Evolutionary conservation across 2,113 vertebrate genomes (phyloP).

Genomic region (Miniopterus natalensis): DNA sequence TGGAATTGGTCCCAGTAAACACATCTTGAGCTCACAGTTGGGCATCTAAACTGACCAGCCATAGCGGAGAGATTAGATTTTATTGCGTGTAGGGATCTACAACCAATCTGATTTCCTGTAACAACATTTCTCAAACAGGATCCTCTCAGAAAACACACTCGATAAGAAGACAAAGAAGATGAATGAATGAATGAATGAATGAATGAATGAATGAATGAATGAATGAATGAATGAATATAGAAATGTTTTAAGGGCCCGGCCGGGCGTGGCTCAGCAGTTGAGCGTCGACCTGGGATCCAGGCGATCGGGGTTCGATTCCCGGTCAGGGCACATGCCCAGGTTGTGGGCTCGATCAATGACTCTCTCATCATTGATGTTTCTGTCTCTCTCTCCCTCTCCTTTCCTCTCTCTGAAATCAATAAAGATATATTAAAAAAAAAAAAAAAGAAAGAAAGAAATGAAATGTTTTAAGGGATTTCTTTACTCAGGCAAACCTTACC

Average conservation of each 20-base stretch:
- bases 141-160: background rate
- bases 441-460: no score
- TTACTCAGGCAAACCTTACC: background rate
- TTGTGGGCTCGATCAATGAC: no score
- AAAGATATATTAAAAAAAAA: no score
- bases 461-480: background rate
- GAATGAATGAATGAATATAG: background rate
- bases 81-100: background rate
- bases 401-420: no score
- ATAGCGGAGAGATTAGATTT: rapidly evolving
- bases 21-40: background rate
- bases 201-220: background rate
- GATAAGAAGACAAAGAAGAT: background rate
- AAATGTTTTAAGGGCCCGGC: no score
- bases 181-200: background rate
- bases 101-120: background rate
- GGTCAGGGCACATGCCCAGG: no score
- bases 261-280: no score
- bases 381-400: no score
- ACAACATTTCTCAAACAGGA: background rate
- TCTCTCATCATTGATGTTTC: no score
- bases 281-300: no score
- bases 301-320: no score
- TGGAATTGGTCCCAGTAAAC: rapidly evolving
- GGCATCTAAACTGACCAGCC: no score